Conservation (phyloP, 2,113 vertebrate genomes). For the Sturnus vulgaris region DNA sequence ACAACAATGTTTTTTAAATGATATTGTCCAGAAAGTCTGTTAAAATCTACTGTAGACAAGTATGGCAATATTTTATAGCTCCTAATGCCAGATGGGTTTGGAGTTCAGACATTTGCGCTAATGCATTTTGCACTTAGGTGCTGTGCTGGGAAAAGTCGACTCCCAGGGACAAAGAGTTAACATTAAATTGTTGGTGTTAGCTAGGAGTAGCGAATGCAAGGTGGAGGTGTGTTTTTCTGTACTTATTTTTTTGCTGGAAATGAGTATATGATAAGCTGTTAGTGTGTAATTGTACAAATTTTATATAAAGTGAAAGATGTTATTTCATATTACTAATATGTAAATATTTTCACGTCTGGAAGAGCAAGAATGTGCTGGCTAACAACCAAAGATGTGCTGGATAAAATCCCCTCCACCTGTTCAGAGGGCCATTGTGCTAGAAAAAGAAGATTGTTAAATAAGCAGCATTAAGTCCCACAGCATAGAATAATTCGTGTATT, state of each 20-base stretch:
- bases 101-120: conserved; percentile 37
- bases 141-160: conserved; percentile 36
- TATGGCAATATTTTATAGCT: conserved; percentile 33
- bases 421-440: not conserved
- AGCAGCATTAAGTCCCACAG: not conserved
- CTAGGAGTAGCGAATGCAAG: not conserved
- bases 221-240: not conserved
- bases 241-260: not conserved
- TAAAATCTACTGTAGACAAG: conserved; percentile 20
- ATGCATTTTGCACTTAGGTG: conserved; percentile 52
- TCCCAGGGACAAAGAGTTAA: conserved; percentile 35
- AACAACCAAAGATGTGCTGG: conserved; percentile 46
- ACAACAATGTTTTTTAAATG: conserved; percentile 41
- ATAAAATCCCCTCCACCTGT: conserved; percentile 51
- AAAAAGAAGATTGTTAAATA: conserved; percentile 3
- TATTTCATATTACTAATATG: not conserved
- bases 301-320: not conserved
- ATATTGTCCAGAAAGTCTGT: conserved; percentile 62
- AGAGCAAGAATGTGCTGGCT: conserved; percentile 54
- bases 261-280: not conserved
- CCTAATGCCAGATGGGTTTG: conserved; percentile 24
- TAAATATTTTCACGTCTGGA: conserved; percentile 47
- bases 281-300: not conserved
- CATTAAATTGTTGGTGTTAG: not conserved
- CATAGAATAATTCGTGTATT: not conserved